phyloP scores from a whole-genome alignment of 2,888 invertebrate genomes.

The Byasa hedistus region DNA sequence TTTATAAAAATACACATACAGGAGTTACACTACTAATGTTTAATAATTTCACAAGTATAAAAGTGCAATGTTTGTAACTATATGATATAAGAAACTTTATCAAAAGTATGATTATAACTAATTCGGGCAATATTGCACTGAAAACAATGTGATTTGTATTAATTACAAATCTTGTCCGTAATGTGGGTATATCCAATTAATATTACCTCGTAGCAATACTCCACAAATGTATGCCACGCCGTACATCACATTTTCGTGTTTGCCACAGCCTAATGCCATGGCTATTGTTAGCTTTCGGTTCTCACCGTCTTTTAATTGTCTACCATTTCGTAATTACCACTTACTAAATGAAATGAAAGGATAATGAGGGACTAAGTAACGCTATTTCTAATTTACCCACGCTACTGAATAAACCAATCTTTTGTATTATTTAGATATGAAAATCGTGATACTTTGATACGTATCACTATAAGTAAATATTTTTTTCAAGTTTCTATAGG shows the following conservation, averaged over 20 bases:
- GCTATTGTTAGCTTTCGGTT: slow-evolving; percentile 72
- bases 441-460: not conserved
- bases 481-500: not conserved
- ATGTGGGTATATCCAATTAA: not conserved
- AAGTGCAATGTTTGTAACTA: no score
- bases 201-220: not conserved
- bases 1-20: no score
- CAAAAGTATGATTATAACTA: no score
- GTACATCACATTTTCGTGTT: slow-evolving; percentile 45
- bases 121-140: no score
- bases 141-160: not conserved
- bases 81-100: no score
- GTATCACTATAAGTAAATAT: not conserved
- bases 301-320: slow-evolving; percentile 73
- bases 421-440: slow-evolving; percentile 8
- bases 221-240: slow-evolving; percentile 12
- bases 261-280: slow-evolving; percentile 54
- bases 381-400: slow-evolving; percentile 59
- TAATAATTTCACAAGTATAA: no score
- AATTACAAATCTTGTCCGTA: not conserved
- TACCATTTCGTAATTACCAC: slow-evolving; percentile 69
- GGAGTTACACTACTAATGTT: no score
- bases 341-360: slow-evolving; percentile 66
- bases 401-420: slow-evolving; percentile 46
- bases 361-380: slow-evolving; percentile 62